phyloP scores from a whole-genome alignment of 1,140 invertebrate species.

The Eupristina koningsbergeri region DNA sequence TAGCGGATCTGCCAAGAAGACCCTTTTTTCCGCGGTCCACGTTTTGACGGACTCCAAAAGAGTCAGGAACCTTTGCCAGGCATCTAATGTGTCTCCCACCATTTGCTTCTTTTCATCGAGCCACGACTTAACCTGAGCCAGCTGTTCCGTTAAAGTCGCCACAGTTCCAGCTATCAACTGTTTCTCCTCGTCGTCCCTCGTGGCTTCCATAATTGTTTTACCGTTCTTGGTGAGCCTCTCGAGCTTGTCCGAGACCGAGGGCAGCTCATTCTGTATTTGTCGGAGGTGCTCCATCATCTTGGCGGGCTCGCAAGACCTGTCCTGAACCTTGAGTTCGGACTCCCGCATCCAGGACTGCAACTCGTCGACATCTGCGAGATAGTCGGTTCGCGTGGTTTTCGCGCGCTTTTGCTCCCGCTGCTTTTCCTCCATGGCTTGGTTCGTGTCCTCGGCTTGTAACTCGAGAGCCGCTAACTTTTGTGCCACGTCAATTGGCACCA shows the following conservation, averaged over 20 bases:
- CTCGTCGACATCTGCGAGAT: constrained; percentile 83
- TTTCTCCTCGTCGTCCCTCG: constrained; percentile 83
- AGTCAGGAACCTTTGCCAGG: constrained; percentile 89
- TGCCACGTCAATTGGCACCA: constrained; percentile 82
- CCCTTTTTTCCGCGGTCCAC: constrained; percentile 88
- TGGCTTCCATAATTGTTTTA: constrained; percentile 84
- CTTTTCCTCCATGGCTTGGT: constrained; percentile 88
- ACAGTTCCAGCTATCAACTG: constrained; percentile 84
- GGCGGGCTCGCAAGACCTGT: constrained; percentile 84
- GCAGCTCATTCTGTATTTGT: constrained; percentile 83
- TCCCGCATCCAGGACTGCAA: constrained; percentile 87
- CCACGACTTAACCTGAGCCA: constrained; percentile 83
- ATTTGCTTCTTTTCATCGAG: constrained; percentile 87
- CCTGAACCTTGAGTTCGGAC: constrained; percentile 87
- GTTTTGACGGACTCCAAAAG: constrained; percentile 85
- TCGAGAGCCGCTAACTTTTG: constrained; percentile 85
- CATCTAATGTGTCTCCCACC: constrained; percentile 89
- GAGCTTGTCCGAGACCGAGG: constrained; percentile 81
- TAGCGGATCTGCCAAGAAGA: constrained; percentile 84
- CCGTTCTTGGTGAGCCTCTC: constrained; percentile 86
- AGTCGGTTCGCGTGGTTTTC: constrained; percentile 85
- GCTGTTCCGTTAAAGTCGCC: constrained; percentile 82
- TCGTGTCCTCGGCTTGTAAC: constrained; percentile 84
- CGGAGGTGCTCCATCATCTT: constrained; percentile 84
- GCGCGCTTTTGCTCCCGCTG: constrained; percentile 89